A percentile compares a stretch with the other conserved stretches of the same genome.
These are phyloP conservation scores for Leptoclinus maculatus DNA, from an alignment of 2,797 vertebrate species.

Conservation along the genomic window DNA sequence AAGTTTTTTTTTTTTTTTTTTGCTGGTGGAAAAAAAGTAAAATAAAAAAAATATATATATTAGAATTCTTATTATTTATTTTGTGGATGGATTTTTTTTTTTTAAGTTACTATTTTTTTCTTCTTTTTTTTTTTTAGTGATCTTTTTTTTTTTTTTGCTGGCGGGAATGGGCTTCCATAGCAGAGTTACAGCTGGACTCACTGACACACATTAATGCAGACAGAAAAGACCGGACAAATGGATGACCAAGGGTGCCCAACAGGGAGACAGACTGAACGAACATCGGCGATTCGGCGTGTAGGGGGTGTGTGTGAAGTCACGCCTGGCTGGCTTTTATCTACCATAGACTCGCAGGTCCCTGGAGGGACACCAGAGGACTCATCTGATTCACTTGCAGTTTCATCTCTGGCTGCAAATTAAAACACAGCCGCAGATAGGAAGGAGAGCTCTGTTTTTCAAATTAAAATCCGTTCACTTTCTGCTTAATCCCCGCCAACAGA, in stretches of 20 bases:
- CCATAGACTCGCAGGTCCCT: constrained; percentile 71
- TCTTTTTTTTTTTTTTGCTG: too few species aligned
- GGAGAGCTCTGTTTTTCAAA: constrained; percentile 48
- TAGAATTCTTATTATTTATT: too few species aligned
- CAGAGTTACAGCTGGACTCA: neutral
- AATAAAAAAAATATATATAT: too few species aligned
- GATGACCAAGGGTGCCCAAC: constrained; percentile 22
- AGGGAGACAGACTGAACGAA: constrained; percentile 10
- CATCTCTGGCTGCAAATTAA: constrained; percentile 78
- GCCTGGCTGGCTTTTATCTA: constrained; percentile 79
- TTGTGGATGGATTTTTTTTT: too few species aligned
- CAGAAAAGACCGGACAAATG: neutral
- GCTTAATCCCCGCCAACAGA: constrained; percentile 60
- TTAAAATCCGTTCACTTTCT: constrained; percentile 65
- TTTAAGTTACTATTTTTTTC: too few species aligned
- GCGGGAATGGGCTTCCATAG: too few species aligned
- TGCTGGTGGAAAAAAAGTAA: too few species aligned
- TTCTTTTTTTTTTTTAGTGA: too few species aligned
- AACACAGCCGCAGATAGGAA: constrained; percentile 63
- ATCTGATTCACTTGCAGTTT: constrained; percentile 75
- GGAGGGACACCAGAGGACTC: constrained; percentile 69
- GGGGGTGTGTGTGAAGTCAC: constrained; percentile 53
- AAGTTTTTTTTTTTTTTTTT: too few species aligned
- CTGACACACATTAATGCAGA: neutral
- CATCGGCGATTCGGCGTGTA: neutral